Base-by-base conservation (phyloP, 2,113 vertebrate genomes). In the Myrmecophaga tridactyla region DNA sequence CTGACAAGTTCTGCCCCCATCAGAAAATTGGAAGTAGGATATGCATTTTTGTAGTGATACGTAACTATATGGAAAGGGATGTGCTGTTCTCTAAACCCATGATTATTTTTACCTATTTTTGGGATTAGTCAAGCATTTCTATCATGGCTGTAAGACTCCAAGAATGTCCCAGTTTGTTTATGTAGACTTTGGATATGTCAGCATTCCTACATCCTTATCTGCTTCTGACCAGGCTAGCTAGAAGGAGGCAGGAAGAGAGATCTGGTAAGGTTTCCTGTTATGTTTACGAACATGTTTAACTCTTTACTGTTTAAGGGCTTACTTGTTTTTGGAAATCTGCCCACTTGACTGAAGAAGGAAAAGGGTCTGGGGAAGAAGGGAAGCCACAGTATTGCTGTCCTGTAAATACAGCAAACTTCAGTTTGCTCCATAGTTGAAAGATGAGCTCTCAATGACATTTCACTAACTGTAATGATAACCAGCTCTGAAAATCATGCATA, bases 191-290 rank as follows among this genome's bases (percentile, higher is more conserved):
- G 18, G 88, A 73, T 88, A 27, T 69, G 90, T 92, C 46, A 77
- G 86, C 95, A 84, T 97, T 96, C 86, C 86, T 51, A 69, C 73
- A 9, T 70, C 62, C n/a, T 73, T 95, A 75, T 97, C 95, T 95
- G 88, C 95, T 81, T 89, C 43, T 56, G 93, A 78, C 77, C 65
- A 90, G 90, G 91, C 91, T 94, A 58, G 73, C 86, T 95, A 89
- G 96, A 96, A 95, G 69, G 69, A 86, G 94, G 58, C 86, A 94
- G 96, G 96, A 97, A 96, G 93, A 90, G 81, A 92, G 84, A 77
- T 83, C 91, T 92, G 69, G 85, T 88, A 56, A 90, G 89, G 51
- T 80, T 96, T 97, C 94, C 96, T 97, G 96, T 97, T 92, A 46
- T 65, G 92, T 58, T 89, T 60, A 81, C 72, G 7, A 90, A 73